Base-by-base conservation (phyloP, 2,888 invertebrate genomes). In the Sarcophaga variegata region DNA sequence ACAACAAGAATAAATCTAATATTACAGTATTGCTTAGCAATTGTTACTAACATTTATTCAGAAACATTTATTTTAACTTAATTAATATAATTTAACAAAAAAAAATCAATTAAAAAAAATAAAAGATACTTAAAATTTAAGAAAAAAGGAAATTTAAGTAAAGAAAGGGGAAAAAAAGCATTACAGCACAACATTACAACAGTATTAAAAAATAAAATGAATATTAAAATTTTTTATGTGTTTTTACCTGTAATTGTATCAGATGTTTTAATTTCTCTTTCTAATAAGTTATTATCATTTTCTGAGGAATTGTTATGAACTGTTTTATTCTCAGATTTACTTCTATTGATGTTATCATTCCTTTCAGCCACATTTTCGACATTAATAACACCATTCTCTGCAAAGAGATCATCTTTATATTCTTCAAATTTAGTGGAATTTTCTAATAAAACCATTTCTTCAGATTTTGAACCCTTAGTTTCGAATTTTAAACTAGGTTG, bases 171-270 rank as follows among this genome's bases (percentile, higher is more conserved):
- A 1, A 1, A 22, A 22, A 22, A 22, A 22, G 22, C 22, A 22
- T 22, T 22, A 22, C 22, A 22, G 22, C 22, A 22, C 22, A 22
- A 22, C 22, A 22, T 22, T 22, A 22, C 22, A 22, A 22, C 22
- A 22, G 22, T 22, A 22, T 22, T 22, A 22, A 22, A 22, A n/a
- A n/a, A n/a, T n/a, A n/a, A n/a, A n/a, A n/a, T n/a, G n/a, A n/a
- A n/a, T n/a, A n/a, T n/a, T n/a, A n/a, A n/a, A n/a, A n/a, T 37
- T 17, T 59, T 59, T 14, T 59, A n/a, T 59, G 6, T 17, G 59
- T 14, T 45, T 79, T 82, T 71, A 82, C 77, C 82, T 82, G 82
- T 66, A 60, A 82, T 27, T 6, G 76, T 64, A 12, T 77, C 27
- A 10, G 20, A 11, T 37, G n/a, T 70, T 0, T 54, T 54, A 20